Base-by-base conservation (phyloP, 1,140 invertebrate genomes). In the Cardiocondyla obscurior region DNA sequence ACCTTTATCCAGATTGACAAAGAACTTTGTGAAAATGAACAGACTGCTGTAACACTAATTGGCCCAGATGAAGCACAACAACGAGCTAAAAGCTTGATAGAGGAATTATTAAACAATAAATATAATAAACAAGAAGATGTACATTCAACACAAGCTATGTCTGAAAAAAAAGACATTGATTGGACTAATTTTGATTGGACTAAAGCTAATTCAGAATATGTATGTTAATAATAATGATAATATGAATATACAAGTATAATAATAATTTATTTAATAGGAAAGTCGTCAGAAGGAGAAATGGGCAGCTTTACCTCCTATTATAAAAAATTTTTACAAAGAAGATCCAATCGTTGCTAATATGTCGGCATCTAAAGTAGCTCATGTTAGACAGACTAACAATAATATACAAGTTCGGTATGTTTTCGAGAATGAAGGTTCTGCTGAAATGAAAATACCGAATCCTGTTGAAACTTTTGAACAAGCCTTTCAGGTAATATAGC, bases 251-350 rank as follows among this genome's bases (percentile, higher is more conserved):
- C n/a, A 16, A 58, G 1, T 36, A 51, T 28, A 62, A 60, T 22
- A 30, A 44, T 30, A 90, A 83, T 73, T 90, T 88, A 87, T 88
- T 76, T 85, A 92, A 79, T 90, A 96, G 94, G 95, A 96, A 73
- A 85, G 92, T 79, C 91, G 90, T 8, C 94, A 95, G 72, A 93
- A 94, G 67, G 93, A 94, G 64, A 95, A 95, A 77, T 97, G 96
- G 95, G 94, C 95, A 1, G 94, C 95, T 79, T 94, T 96, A 22
- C 96, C 96, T 0, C 93, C 95, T 2, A 95, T 98, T 16, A 94
- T 95, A 3, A 99, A 98, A 93, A 94, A 98, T 88, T 98, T 99
- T 90, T 99, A 99, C 89, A 93, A 95, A 85, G 98, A 99, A 95
- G 95, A 97, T 90, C 95, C 96, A 0, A 93, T 94, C 84, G 95